A percentile compares a stretch with the other conserved stretches of the same genome.
Evolutionary conservation across 1,140 invertebrate genomes (phyloP).

Genomic region (Cardiocondyla obscurior): DNA sequence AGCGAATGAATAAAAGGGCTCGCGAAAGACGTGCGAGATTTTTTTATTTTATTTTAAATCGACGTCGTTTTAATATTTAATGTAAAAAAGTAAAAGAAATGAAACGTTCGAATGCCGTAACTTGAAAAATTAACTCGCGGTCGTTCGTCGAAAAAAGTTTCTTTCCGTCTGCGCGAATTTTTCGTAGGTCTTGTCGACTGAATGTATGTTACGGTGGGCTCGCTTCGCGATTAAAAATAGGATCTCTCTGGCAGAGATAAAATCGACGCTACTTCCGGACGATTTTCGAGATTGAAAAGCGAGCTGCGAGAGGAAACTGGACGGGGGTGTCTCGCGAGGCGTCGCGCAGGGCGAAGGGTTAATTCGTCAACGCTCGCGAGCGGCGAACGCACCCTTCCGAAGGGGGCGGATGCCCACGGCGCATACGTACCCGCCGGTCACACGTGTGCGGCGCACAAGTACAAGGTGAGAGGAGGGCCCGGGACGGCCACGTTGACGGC

Average conservation of each 20-base stretch:
- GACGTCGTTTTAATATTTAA: not conserved
- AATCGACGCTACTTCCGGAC: not conserved
- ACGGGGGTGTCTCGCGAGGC: not conserved
- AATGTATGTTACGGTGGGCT: not conserved
- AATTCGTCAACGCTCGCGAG: constrained; percentile 3
- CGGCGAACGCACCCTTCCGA: not conserved
- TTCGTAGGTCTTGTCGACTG: not conserved
- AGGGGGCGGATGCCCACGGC: not conserved
- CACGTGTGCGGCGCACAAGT: constrained; percentile 38
- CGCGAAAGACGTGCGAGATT: not conserved
- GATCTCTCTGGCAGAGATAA: not conserved
- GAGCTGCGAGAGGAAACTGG: not conserved
- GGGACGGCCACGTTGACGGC: constrained; percentile 60
- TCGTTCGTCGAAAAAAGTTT: too few species aligned
- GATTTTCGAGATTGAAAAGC: not conserved
- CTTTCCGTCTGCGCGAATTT: not conserved
- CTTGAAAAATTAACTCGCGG: not conserved
- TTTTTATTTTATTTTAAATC: constrained; percentile 19
- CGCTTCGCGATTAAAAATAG: not conserved
- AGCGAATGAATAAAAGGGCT: not conserved
- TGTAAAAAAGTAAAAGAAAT: not conserved
- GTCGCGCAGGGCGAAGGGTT: not conserved
- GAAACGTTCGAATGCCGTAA: not conserved
- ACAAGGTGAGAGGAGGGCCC: constrained; percentile 27
- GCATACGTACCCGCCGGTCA: constrained; percentile 25